Conservation (phyloP, 1,140 invertebrate genomes). For the Diprion similis region DNA sequence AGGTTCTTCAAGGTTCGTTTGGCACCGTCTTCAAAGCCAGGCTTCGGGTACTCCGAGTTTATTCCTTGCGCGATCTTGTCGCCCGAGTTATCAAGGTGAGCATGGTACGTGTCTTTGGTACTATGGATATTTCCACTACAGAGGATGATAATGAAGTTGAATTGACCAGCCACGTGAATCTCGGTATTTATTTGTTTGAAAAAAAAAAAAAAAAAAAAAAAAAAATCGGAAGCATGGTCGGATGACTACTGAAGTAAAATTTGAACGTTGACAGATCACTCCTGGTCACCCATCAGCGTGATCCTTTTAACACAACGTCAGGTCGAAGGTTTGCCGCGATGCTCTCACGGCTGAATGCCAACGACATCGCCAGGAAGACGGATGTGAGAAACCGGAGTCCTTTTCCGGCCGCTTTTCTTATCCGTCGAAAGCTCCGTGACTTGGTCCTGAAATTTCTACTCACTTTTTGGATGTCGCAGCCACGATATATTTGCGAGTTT, state of each 20-base stretch:
- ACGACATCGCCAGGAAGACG: not conserved
- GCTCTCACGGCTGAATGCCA: not conserved
- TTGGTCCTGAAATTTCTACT: no score
- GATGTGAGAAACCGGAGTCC: not conserved
- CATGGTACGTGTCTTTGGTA: slow-evolving; percentile 5
- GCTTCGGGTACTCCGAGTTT: no score
- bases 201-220: not conserved
- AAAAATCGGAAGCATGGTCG: not conserved
- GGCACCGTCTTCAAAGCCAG: not conserved
- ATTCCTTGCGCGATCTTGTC: no score
- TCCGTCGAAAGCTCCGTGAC: no score
- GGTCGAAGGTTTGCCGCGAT: not conserved
- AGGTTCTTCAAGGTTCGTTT: slow-evolving; percentile 17
- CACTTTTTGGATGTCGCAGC: no score
- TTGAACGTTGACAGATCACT: not conserved
- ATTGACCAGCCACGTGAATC: slow-evolving; percentile 62
- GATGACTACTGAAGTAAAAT: not conserved
- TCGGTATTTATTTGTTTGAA: not conserved
- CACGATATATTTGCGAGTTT: no score
- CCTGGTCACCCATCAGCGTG: not conserved
- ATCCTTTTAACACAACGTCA: not conserved
- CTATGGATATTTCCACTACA: slow-evolving; percentile 60
- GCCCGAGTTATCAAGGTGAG: not conserved
- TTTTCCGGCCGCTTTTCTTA: no score
- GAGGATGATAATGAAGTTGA: slow-evolving; percentile 70